Base-by-base conservation (phyloP, 2,888 invertebrate species). In the Pedicia rivosa region DNA sequence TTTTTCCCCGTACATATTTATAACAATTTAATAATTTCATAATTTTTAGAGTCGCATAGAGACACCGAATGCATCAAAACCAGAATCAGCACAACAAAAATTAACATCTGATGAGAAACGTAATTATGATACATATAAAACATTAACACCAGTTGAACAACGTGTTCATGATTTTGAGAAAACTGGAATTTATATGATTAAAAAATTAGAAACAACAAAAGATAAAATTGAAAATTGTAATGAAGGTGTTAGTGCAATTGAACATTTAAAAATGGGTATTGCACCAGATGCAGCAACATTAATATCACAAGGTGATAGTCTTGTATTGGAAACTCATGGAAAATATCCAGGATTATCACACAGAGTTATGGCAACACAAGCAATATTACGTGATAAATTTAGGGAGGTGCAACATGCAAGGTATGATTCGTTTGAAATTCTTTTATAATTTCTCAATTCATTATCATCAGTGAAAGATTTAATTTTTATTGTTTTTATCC, bases 251-350 rank as follows among this genome's bases (percentile, higher is more conserved):
- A 61, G 61, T 34, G 50, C 46, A 12, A 46, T 54, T 38, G 61
- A 62, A 42, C 56, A 61, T 42, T 45, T 62, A 8, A 54, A 57
- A 34, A 47, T 62, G 40, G 41, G 53, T 2, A 60, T 80, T 43
- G 80, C 81, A 9, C 78, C 79, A 3, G 80, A 78, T 54, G 80
- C 80, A 40, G 82, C 81, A 5, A 72, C 74, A 39, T 62, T 81
- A 22, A 81, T 83, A 44, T 80, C 81, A 13, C 74, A 74, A 51
- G 82, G 83, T 1, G 82, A 83, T 57, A 73, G 76, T 39, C 62
- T 83, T 29, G 76, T 81, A 17, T 70, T 79, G 55, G 69, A 67
- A 27, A 70, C 69, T n/a, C 79, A 80, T 55, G 61, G 61, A 24
- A 60, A 54, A 40, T 53, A 56, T 38, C 15, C 46, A 48, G 51